phyloP scores from a whole-genome alignment of 2,113 vertebrate genomes.

The Egretta garzetta region DNA sequence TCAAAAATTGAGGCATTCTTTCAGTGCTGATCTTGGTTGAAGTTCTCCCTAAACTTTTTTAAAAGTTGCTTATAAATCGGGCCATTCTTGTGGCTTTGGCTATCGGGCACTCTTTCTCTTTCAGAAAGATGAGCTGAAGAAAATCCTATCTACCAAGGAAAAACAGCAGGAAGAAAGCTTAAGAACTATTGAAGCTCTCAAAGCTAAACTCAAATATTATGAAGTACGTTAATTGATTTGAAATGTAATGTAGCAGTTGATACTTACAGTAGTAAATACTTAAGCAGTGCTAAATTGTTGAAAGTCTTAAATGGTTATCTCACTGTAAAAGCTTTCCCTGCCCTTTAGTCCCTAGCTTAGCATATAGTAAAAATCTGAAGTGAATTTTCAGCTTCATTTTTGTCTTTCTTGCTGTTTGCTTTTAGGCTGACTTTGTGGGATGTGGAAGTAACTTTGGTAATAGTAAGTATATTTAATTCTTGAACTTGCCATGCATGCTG shows the following conservation, averaged over 20 bases:
- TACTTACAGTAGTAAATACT: background rate
- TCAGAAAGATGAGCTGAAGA: conserved; percentile 89
- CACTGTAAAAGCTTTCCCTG: background rate
- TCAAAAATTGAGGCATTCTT: background rate
- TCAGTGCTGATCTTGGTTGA: background rate
- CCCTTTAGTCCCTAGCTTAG: background rate
- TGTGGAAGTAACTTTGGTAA: conserved; percentile 65
- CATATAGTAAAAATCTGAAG: background rate
- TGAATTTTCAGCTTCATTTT: background rate
- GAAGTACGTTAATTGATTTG: conserved; percentile 77
- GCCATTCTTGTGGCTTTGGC: background rate
- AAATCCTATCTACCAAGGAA: conserved; percentile 79
- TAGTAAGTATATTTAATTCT: conserved; percentile 54
- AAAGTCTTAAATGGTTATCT: background rate
- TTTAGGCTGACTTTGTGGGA: conserved; percentile 69
- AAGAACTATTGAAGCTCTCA: conserved; percentile 86
- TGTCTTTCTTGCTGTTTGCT: conserved; percentile 11
- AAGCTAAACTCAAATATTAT: conserved; percentile 85
- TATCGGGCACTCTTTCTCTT: background rate
- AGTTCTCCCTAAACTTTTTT: background rate
- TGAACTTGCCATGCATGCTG: background rate
- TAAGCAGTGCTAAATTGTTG: background rate
- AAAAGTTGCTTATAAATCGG: background rate
- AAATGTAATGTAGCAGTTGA: background rate
- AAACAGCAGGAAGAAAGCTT: conserved; percentile 90